These are phyloP conservation scores for Athrips mouffetella DNA, from an alignment of 2,888 invertebrate genomes.

Conservation along the genomic window DNA sequence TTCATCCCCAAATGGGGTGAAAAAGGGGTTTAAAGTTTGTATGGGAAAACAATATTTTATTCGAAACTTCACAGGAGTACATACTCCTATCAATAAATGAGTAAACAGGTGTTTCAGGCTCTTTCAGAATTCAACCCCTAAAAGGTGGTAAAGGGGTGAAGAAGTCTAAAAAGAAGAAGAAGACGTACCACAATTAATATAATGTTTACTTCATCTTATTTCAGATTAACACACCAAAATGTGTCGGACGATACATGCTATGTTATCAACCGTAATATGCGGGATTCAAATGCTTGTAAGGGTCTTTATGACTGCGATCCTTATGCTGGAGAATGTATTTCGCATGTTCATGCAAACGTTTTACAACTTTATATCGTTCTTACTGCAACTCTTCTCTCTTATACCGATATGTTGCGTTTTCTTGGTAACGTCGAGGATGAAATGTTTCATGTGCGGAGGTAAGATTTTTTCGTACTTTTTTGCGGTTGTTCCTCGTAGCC, in stretches of 20 bases:
- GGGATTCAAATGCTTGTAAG: constrained; percentile 60
- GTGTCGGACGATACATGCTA: constrained; percentile 59
- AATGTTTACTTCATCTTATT: constrained; percentile 27
- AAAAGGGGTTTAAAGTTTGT: too few species aligned
- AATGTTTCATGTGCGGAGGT: constrained; percentile 55
- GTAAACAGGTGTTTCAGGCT: too few species aligned
- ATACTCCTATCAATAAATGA: too few species aligned
- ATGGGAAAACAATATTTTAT: too few species aligned
- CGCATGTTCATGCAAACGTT: constrained; percentile 58
- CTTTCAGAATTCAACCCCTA: too few species aligned
- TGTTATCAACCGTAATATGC: constrained; percentile 53
- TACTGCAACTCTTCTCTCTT: constrained; percentile 58
- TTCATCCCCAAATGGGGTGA: too few species aligned
- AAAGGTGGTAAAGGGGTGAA: too few species aligned
- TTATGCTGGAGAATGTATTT: constrained; percentile 63
- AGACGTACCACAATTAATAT: too few species aligned
- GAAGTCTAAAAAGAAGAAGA: too few species aligned
- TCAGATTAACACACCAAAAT: constrained; percentile 39
- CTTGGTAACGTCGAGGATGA: constrained; percentile 49
- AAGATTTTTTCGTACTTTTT: background rate
- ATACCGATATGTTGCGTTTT: constrained; percentile 62
- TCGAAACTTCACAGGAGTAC: too few species aligned
- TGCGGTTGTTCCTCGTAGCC: background rate
- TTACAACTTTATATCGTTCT: constrained; percentile 62
- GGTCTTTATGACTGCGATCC: constrained; percentile 59